Percentiles rank a stretch among this genome's conserved stretches.
Evolutionary conservation across 2,888 invertebrate species (phyloP).

Genomic region (Conchocele bisecta): DNA sequence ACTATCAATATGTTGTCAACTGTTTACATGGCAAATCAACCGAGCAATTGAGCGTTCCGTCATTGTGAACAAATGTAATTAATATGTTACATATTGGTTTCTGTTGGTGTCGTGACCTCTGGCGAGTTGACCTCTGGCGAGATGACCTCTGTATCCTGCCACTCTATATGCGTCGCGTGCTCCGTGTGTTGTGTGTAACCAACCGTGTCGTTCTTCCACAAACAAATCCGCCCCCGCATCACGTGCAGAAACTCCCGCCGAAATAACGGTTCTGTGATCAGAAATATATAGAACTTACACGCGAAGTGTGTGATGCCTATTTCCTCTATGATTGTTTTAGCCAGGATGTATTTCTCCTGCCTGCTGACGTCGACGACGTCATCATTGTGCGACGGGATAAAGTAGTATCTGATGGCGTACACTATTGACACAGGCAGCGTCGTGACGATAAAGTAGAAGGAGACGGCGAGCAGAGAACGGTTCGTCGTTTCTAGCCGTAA

Average conservation of each 20-base stretch:
- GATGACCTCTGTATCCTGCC: constrained; percentile 42
- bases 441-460: constrained; percentile 80
- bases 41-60: no score
- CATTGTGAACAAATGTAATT: no score
- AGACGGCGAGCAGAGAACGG: constrained; percentile 79
- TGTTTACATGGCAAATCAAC: no score
- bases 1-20: no score
- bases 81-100: no score
- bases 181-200: constrained; percentile 44
- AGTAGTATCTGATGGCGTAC: constrained; percentile 72
- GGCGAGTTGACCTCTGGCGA: no score
- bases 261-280: constrained; percentile 79
- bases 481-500: constrained; percentile 73
- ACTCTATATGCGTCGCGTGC: constrained; percentile 36
- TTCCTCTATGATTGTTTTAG: constrained; percentile 74
- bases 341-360: constrained; percentile 70
- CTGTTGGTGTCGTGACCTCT: no score
- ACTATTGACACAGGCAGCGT: constrained; percentile 79
- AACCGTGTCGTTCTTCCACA: constrained; percentile 11
- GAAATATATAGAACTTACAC: constrained; percentile 81
- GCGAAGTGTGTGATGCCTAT: constrained; percentile 80
- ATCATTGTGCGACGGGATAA: constrained; percentile 64
- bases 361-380: constrained; percentile 59
- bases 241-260: constrained; percentile 68
- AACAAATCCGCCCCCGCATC: constrained; percentile 3